Evolutionary conservation across 2,888 invertebrate species (phyloP).

Genomic region (Papilio protenor): DNA sequence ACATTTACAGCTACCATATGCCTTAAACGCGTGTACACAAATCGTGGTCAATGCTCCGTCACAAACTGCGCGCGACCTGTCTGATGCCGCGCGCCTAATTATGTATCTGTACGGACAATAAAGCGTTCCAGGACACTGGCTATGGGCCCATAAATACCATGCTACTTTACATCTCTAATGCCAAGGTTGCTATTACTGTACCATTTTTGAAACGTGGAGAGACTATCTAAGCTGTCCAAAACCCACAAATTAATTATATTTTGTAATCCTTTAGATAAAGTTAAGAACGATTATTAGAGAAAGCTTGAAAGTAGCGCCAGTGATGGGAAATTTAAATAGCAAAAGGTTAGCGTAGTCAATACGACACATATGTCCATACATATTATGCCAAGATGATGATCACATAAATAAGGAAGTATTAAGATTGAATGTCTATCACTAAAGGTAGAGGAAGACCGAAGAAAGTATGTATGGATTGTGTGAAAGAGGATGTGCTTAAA

Average conservation of each 20-base stretch:
- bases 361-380: too few species aligned
- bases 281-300: too few species aligned
- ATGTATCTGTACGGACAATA: slow-evolving; percentile 34
- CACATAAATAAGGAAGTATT: too few species aligned
- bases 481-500: too few species aligned
- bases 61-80: slow-evolving; percentile 53
- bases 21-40: slow-evolving; percentile 51
- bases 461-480: too few species aligned
- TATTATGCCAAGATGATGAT: too few species aligned
- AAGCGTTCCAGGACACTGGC: slow-evolving; percentile 21
- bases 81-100: slow-evolving; percentile 51
- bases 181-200: not conserved
- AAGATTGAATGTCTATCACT: too few species aligned
- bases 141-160: slow-evolving; percentile 22
- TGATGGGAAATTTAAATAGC: too few species aligned
- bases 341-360: too few species aligned
- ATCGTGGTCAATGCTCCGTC: slow-evolving; percentile 67
- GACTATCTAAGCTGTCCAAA: not conserved
- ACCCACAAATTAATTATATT: not conserved
- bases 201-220: not conserved
- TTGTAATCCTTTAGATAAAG: too few species aligned
- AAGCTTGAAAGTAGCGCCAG: too few species aligned
- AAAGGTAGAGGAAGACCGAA: too few species aligned
- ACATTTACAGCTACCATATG: not conserved
- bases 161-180: not conserved